Evolutionary conservation across 2,888 invertebrate genomes (phyloP), one percentile per base, ranked within the genome.

Genomic region (Conomelus anceps): DNA sequence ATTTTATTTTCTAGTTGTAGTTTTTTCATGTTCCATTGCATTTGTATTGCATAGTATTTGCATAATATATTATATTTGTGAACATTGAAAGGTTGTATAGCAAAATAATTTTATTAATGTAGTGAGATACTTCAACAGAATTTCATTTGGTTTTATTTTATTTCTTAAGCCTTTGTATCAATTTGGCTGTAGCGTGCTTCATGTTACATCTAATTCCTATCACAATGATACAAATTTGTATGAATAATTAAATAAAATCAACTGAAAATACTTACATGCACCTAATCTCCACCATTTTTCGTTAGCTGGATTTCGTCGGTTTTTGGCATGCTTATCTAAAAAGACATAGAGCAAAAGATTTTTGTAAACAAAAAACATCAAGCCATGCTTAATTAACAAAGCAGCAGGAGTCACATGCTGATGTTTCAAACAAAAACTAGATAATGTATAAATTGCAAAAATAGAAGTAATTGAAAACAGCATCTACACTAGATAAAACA

Each of bases 301-400:
- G 86, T 29, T 86, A n/a, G 29, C 86, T n/a, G 24, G 86, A 24
- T 86, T 86, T 86, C 86, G 86, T 23, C 86, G 86, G 29, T 86
- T 86, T 86, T 86, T 86, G 22, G n/a, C 86, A 86, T 86, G 86
- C 86, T 86, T 86, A 86, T 86, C 86, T 86, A 23, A 23, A 34
- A 63, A 86, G 86, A 86, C 86, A 86, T n/a, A 86, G 29, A 86
- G 24, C 23, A 23, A 86, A 86, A 23, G 1, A 86, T 26, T 26
- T 23, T 86, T 22, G 29, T 86, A 23, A 86, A 86, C 20, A 26
- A 1, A 86, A 86, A 85, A 24, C 85, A 13, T 23, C 85, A 86
- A 86, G 86, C 86, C 86, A 86, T 86, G 86, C 86, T n/a, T 63
- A 20, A 63, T 63, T 63, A 63, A 63, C 63, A 63, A 63, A 63